Conservation (phyloP, 2,888 invertebrate species). For the Parapristionchus giblindavisi region DNA sequence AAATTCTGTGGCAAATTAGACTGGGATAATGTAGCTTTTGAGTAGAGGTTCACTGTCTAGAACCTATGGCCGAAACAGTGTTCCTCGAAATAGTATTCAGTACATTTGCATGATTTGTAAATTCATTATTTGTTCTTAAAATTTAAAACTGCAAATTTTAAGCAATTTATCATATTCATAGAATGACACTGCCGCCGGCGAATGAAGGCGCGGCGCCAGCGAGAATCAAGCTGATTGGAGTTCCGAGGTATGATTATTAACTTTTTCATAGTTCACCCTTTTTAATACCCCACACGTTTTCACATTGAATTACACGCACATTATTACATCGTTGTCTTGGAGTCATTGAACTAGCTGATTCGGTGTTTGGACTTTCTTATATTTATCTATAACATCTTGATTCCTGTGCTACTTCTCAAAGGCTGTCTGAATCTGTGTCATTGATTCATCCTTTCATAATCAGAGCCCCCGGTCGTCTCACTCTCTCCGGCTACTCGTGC, state of each 20-base stretch:
- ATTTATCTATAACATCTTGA: background rate
- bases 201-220: conserved; percentile 44
- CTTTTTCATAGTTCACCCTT: too few relatives aligned
- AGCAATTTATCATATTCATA: background rate
- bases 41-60: too few relatives aligned
- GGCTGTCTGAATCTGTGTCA: background rate
- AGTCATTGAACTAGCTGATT: too few relatives aligned
- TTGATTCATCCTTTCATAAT: background rate
- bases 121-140: too few relatives aligned
- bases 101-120: too few relatives aligned
- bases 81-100: background rate
- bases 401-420: background rate
- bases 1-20: too few relatives aligned
- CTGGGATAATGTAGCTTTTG: too few relatives aligned
- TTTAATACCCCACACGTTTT: too few relatives aligned
- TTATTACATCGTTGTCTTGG: too few relatives aligned
- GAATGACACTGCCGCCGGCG: conserved; percentile 57
- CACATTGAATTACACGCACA: too few relatives aligned
- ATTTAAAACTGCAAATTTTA: background rate
- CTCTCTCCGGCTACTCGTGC: conserved; percentile 64
- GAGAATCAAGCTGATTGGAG: conserved; percentile 59
- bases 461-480: conserved; percentile 59
- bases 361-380: too few relatives aligned
- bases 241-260: conserved; percentile 51
- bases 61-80: background rate